These are phyloP conservation scores for Argyrosomus regius DNA, from an alignment of 2,797 vertebrate genomes.

Conservation along the genomic window DNA sequence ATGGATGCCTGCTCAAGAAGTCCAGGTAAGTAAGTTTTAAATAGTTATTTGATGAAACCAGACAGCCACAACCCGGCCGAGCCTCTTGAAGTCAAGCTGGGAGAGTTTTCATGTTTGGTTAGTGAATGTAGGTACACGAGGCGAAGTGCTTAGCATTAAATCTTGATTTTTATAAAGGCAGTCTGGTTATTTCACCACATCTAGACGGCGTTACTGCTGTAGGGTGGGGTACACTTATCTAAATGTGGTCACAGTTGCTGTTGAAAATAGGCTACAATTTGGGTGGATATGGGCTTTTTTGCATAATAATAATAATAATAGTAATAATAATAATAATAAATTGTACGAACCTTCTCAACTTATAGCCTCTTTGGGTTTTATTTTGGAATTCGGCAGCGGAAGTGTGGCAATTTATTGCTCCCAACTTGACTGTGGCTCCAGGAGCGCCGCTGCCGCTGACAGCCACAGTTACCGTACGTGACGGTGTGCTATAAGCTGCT, in stretches of 20 bases:
- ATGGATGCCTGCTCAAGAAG: background rate
- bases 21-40: background rate
- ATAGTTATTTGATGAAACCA: background rate
- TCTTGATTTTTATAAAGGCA: background rate
- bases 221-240: background rate
- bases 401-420: background rate
- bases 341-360: background rate
- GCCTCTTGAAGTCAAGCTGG: background rate
- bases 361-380: slow-evolving; percentile 16
- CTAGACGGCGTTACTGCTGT: background rate
- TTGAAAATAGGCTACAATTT: background rate
- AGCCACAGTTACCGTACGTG: background rate
- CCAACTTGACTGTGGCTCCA: background rate
- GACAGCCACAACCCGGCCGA: background rate
- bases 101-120: background rate
- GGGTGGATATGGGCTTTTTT: slow-evolving; percentile 4
- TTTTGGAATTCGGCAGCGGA: slow-evolving; percentile 38
- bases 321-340: background rate
- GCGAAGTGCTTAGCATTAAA: background rate
- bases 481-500: background rate
- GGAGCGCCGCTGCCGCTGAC: slow-evolving; percentile 29
- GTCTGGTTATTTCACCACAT: background rate
- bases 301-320: background rate
- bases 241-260: background rate
- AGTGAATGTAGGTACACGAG: background rate